phyloP scores from a whole-genome alignment of 2,113 vertebrate genomes.

The Cnemophilus loriae region DNA sequence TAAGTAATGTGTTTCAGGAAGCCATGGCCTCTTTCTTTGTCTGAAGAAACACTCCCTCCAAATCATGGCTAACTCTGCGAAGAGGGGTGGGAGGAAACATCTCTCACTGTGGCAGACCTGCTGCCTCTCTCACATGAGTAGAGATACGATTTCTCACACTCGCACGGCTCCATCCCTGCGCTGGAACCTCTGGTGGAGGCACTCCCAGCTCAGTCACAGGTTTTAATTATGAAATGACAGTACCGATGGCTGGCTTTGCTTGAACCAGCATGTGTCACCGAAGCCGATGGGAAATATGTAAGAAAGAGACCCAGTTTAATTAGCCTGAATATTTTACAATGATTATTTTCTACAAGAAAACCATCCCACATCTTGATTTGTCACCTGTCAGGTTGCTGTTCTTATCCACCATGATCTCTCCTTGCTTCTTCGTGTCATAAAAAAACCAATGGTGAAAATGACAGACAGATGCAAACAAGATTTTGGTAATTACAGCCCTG shows the following conservation, averaged over 20 bases:
- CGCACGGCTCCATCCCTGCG: neutral
- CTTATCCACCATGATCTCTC: constrained; percentile 59
- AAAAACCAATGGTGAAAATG: constrained; percentile 63
- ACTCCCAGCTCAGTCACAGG: constrained; percentile 16
- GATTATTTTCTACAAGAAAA: constrained; percentile 40
- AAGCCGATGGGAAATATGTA: constrained; percentile 59
- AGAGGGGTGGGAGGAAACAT: neutral
- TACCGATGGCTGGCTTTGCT: constrained; percentile 43
- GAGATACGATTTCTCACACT: neutral
- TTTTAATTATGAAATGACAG: constrained; percentile 69
- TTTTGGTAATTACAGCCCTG: constrained; percentile 70
- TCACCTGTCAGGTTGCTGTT: constrained; percentile 53
- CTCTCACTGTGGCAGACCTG: neutral
- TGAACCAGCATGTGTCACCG: constrained; percentile 53
- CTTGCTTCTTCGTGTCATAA: constrained; percentile 32
- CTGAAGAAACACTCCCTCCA: neutral
- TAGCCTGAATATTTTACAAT: constrained; percentile 72
- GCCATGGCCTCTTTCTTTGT: neutral
- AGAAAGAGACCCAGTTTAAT: constrained; percentile 68
- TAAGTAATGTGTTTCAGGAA: neutral
- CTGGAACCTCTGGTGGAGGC: constrained; percentile 21
- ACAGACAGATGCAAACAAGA: constrained; percentile 70
- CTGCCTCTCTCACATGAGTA: neutral
- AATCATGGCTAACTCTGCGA: neutral
- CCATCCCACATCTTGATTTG: constrained; percentile 61